These are phyloP conservation scores for Heliconius erato DNA, from an alignment of 2,888 invertebrate genomes.

Conservation along the genomic window DNA sequence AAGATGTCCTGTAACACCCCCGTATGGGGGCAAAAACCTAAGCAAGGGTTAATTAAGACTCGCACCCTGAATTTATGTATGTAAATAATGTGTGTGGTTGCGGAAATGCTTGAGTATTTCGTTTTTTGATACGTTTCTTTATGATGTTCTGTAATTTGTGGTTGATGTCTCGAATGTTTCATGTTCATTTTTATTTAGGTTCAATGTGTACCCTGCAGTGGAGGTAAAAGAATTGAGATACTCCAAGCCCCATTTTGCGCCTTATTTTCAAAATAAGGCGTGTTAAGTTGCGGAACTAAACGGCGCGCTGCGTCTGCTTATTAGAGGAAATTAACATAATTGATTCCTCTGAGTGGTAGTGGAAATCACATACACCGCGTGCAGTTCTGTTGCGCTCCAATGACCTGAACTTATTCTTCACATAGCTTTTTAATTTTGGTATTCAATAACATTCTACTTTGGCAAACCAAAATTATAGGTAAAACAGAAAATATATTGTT, in stretches of 20 bases:
- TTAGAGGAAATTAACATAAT: no score
- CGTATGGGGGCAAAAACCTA: constrained; percentile 43
- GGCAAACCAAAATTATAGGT: not conserved
- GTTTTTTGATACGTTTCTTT: not conserved
- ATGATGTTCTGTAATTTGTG: not conserved
- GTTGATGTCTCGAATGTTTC: not conserved
- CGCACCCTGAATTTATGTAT: constrained; percentile 14
- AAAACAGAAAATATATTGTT: not conserved
- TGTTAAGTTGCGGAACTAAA: no score
- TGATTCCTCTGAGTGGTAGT: no score
- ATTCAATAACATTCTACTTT: not conserved
- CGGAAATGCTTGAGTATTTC: not conserved
- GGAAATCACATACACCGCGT: no score
- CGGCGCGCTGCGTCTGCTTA: no score
- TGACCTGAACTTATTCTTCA: no score
- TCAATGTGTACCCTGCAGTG: no score
- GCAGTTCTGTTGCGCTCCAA: no score
- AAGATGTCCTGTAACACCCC: constrained; percentile 69
- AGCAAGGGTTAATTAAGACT: constrained; percentile 43
- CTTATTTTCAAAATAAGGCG: no score
- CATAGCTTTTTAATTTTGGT: not conserved
- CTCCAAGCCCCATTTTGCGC: no score
- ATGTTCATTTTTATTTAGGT: not conserved
- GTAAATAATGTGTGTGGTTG: constrained; percentile 3
- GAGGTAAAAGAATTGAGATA: no score